These are phyloP conservation scores for Scaeva pyrastri DNA, from an alignment of 2,888 invertebrate species.

Conservation along the genomic window DNA sequence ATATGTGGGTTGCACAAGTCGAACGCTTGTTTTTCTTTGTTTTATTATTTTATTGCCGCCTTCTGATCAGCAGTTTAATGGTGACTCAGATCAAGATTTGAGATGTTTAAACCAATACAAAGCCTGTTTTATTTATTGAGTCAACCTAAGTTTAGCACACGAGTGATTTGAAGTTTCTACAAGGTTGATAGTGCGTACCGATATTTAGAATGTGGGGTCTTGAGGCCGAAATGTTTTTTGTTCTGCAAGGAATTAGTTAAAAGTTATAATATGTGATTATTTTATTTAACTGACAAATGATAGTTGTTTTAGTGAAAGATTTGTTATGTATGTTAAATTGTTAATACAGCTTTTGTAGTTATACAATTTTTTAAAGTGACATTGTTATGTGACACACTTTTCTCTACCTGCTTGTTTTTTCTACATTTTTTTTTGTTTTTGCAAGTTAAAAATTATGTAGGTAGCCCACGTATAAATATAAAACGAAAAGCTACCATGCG, in stretches of 20 bases:
- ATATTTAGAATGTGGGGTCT: slow-evolving; percentile 7
- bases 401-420: slow-evolving; percentile 26
- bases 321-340: slow-evolving; percentile 24
- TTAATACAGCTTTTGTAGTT: slow-evolving; percentile 31
- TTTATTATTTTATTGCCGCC: slow-evolving; percentile 5
- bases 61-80: slow-evolving; percentile 23
- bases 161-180: slow-evolving; percentile 21
- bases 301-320: slow-evolving; percentile 24
- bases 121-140: slow-evolving; percentile 22
- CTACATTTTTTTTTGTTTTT: not conserved
- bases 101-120: slow-evolving; percentile 49
- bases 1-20: slow-evolving; percentile 56
- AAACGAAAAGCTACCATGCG: slow-evolving; percentile 37
- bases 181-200: slow-evolving; percentile 44
- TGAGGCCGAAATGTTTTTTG: not conserved
- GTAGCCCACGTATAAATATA: slow-evolving; percentile 51
- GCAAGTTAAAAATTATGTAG: slow-evolving; percentile 17
- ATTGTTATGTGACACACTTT: slow-evolving; percentile 49
- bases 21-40: slow-evolving; percentile 7
- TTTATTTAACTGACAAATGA: slow-evolving; percentile 33
- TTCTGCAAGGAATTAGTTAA: slow-evolving; percentile 46
- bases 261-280: slow-evolving; percentile 8
- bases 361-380: not conserved
- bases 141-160: slow-evolving; percentile 19
- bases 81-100: slow-evolving; percentile 59